These are phyloP conservation scores for Phlogophora meticulosa DNA, from an alignment of 2,888 invertebrate species.

Conservation along the genomic window DNA sequence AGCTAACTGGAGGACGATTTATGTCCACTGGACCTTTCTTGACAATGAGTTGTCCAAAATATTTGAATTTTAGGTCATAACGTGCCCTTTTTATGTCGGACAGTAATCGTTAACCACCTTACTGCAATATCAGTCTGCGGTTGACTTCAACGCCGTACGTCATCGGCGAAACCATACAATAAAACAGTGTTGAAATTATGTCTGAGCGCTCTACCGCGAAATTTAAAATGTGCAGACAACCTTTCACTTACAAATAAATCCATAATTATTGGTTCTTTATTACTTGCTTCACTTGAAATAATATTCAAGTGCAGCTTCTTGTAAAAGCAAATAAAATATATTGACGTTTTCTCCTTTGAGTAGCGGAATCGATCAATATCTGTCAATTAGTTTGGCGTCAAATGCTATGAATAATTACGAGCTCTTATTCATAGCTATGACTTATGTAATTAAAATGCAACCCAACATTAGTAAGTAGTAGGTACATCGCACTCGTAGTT, in stretches of 20 bases:
- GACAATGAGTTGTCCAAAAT: slow-evolving; percentile 86
- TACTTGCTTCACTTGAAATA: slow-evolving; percentile 27
- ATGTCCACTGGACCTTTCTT: slow-evolving; percentile 80
- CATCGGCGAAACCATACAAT: slow-evolving; percentile 57
- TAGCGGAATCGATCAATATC: slow-evolving; percentile 17
- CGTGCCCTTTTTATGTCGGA: slow-evolving; percentile 75
- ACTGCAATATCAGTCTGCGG: slow-evolving; percentile 76
- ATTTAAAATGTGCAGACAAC: slow-evolving; percentile 67
- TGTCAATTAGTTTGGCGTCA: slow-evolving; percentile 34
- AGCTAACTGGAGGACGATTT: slow-evolving; percentile 88
- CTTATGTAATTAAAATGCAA: slow-evolving; percentile 35
- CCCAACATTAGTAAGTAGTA: slow-evolving; percentile 10
- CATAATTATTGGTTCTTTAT: slow-evolving; percentile 44
- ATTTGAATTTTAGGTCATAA: slow-evolving; percentile 86
- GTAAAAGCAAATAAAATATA: slow-evolving; percentile 3
- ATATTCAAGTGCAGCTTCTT: slow-evolving; percentile 19
- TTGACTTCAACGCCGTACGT: slow-evolving; percentile 57
- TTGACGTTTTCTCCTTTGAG: neutral
- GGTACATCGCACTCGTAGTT: slow-evolving; percentile 39
- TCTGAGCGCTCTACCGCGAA: slow-evolving; percentile 61
- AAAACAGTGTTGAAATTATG: slow-evolving; percentile 62
- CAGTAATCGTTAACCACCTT: slow-evolving; percentile 72
- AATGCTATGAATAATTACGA: slow-evolving; percentile 3
- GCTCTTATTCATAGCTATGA: slow-evolving; percentile 29
- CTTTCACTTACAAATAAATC: slow-evolving; percentile 56